Evolutionary conservation across 1,140 invertebrate species (phyloP), one percentile per base, ranked within the genome.

Genomic region (Asbolus verrucosus): DNA sequence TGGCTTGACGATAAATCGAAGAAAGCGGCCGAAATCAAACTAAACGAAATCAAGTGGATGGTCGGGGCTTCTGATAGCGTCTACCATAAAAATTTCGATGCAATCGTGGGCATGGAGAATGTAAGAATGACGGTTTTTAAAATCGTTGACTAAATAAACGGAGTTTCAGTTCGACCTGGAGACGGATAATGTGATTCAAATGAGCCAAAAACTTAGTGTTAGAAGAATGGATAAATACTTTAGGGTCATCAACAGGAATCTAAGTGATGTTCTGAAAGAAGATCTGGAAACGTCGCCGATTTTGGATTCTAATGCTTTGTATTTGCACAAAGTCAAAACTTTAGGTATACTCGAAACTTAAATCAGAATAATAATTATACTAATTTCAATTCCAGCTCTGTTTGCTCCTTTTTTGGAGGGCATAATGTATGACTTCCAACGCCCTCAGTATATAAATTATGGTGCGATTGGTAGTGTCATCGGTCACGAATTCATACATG

Each of bases 371-470:
- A n/a, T n/a, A n/a, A n/a, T n/a, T n/a, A n/a, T n/a, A n/a, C n/a
- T n/a, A n/a, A n/a, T n/a, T n/a, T n/a, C n/a, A n/a, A 27, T 71
- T 75, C 19, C 70, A 90, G 92, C 93, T 82, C 94, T 96, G 81
- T 94, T 94, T 0, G 94, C 94, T 69, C 94, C 94, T 60, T 95
- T 97, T 74, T 84, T 97, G 1, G 94, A 96, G 86, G 93, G 92
- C 8, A 86, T 89, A 9, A 96, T 97, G 83, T 96, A 94, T 81
- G 89, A 87, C 39, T 88, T 89, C 21, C 87, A 93, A 60, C 87
- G 92, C 30, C 94, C 94, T 0, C 89, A 89, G 69, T 96, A 95
- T 74, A 90, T 97, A 86, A 97, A 97, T 80, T 90, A 88, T 74
- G 89, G 89, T 15, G 87, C 88, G 13, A 88, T 91, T 21, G 89